A percentile compares a stretch with the other conserved stretches of the same genome.
Evolutionary conservation across 2,888 invertebrate species (phyloP).

Genomic region (Druceiella hillmani): DNA sequence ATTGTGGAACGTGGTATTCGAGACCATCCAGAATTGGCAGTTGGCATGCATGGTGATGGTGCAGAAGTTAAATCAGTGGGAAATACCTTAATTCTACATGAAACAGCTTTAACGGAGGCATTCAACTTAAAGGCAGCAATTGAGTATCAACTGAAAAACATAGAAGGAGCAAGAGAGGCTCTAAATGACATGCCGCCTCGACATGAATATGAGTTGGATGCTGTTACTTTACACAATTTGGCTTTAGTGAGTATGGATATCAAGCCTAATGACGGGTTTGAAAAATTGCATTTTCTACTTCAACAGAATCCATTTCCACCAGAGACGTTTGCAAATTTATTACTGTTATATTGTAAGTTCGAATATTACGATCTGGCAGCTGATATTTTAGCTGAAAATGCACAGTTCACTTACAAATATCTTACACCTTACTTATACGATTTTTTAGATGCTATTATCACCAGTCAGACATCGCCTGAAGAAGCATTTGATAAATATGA

Average conservation of each 20-base stretch:
- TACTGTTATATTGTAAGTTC: constrained; percentile 93
- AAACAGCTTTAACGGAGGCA: constrained; percentile 96
- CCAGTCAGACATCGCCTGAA: constrained; percentile 93
- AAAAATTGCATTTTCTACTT: constrained; percentile 75
- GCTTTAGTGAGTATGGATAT: constrained; percentile 84
- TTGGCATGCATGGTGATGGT: constrained; percentile 94
- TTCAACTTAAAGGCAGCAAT: constrained; percentile 98
- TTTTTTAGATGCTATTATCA: constrained; percentile 94
- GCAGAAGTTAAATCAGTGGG: constrained; percentile 93
- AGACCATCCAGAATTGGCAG: constrained; percentile 95
- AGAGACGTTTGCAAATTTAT: constrained; percentile 94
- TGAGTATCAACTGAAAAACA: constrained; percentile 77
- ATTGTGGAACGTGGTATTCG: constrained; percentile 95
- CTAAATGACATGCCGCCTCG: constrained; percentile 87
- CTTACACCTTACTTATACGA: constrained; percentile 91
- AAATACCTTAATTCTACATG: constrained; percentile 87
- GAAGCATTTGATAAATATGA: constrained; percentile 96
- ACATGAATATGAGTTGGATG: constrained; percentile 95
- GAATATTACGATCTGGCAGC: constrained; percentile 97
- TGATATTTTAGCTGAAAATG: constrained; percentile 95
- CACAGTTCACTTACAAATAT: constrained; percentile 93
- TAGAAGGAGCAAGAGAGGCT: constrained; percentile 81
- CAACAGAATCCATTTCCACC: constrained; percentile 96
- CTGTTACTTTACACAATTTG: constrained; percentile 95
- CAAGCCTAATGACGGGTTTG: constrained; percentile 89